A percentile compares a stretch with the other conserved stretches of the same genome.
Evolutionary conservation across 2,888 invertebrate genomes (phyloP).

Genomic region (Agrotis segetum): DNA sequence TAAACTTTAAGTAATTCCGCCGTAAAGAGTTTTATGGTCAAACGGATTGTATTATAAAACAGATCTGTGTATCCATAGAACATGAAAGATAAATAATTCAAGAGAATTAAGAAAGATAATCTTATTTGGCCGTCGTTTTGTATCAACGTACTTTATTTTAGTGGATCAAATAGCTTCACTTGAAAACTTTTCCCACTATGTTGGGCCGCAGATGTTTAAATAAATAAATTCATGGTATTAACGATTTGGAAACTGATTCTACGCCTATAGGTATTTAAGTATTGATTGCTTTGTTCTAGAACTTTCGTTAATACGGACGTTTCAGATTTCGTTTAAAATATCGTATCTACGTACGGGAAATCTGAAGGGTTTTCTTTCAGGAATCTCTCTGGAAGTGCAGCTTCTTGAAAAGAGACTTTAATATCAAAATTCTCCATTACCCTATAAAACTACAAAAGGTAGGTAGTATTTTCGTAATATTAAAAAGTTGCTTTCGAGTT

Average conservation of each 20-base stretch:
- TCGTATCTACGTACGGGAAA: neutral
- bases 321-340: neutral
- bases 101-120: slow-evolving; percentile 55
- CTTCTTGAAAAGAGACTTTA: slow-evolving; percentile 2
- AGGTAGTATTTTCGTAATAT: slow-evolving; percentile 31
- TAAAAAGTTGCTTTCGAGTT: slow-evolving; percentile 38
- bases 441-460: slow-evolving; percentile 30
- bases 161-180: slow-evolving; percentile 40
- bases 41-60: slow-evolving; percentile 41
- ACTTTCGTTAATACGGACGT: neutral
- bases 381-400: slow-evolving; percentile 1
- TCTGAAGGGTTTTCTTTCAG: neutral
- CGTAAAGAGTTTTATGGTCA: slow-evolving; percentile 45
- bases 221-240: slow-evolving; percentile 31
- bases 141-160: slow-evolving; percentile 50
- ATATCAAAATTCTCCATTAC: slow-evolving; percentile 18
- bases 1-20: slow-evolving; percentile 11
- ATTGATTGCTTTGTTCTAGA: slow-evolving; percentile 6
- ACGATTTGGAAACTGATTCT: slow-evolving; percentile 7
- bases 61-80: slow-evolving; percentile 34
- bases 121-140: slow-evolving; percentile 53
- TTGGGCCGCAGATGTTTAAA: slow-evolving; percentile 36
- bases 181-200: slow-evolving; percentile 38
- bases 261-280: neutral
- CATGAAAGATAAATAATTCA: slow-evolving; percentile 54